phyloP scores from a whole-genome alignment of 1,140 invertebrate genomes.

The Drosophila sechellia region DNA sequence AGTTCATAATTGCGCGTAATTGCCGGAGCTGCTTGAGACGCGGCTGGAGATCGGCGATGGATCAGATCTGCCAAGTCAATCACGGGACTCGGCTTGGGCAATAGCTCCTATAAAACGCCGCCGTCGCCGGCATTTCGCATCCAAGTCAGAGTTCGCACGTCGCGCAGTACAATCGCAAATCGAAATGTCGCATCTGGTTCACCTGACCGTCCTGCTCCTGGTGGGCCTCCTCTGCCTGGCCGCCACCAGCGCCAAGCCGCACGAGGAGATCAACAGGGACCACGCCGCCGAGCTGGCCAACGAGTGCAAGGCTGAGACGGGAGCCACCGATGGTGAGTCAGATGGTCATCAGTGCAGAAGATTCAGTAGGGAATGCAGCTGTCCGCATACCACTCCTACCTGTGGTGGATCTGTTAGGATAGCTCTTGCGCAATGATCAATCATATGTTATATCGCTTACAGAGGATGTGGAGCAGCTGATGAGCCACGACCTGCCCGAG shows the following conservation, averaged over 20 bases:
- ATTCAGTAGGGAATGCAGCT: neutral
- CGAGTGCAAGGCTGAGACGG: slow-evolving; percentile 63
- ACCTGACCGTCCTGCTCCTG: slow-evolving; percentile 27
- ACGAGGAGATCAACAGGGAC: slow-evolving; percentile 57
- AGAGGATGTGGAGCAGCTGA: slow-evolving; percentile 67
- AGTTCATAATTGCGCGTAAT: slow-evolving; percentile 76
- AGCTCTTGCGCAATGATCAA: neutral
- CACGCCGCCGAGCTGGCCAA: slow-evolving; percentile 42
- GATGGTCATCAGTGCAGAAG: neutral
- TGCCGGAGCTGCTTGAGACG: slow-evolving; percentile 46
- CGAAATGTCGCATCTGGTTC: slow-evolving; percentile 57
- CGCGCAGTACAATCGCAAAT: slow-evolving; percentile 6
- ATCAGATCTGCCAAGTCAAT: slow-evolving; percentile 43
- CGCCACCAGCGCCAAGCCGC: slow-evolving; percentile 33
- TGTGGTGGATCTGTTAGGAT: no score
- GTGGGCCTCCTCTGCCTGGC: slow-evolving; percentile 32
- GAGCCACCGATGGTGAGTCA: slow-evolving; percentile 61
- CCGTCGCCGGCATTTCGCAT: slow-evolving; percentile 11
- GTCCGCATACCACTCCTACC: no score
- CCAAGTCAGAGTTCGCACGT: slow-evolving; percentile 38
- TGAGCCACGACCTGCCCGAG: slow-evolving; percentile 49
- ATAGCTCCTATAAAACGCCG: slow-evolving; percentile 55
- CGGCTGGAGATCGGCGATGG: slow-evolving; percentile 11
- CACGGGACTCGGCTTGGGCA: slow-evolving; percentile 27
- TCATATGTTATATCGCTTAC: neutral